phyloP scores from a whole-genome alignment of 2,888 invertebrate species.

The Macaria notata region DNA sequence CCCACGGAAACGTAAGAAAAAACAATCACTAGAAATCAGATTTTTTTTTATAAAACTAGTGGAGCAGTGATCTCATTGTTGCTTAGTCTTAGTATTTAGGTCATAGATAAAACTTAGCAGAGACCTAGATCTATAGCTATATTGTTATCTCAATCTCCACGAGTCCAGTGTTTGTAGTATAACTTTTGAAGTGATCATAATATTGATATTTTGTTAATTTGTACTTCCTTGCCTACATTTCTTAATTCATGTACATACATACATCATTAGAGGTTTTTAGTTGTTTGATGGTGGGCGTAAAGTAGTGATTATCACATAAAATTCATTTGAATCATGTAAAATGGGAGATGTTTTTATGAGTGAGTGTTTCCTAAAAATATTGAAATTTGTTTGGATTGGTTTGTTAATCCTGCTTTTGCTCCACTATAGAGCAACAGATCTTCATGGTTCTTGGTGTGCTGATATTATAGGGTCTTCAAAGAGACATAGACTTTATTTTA shows the following conservation, averaged over 20 bases:
- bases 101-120: slow-evolving; percentile 14
- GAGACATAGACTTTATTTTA: too few relatives aligned
- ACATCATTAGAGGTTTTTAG: too few relatives aligned
- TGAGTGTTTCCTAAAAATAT: slow-evolving; percentile 1
- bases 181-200: neutral
- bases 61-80: slow-evolving; percentile 24
- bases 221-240: neutral
- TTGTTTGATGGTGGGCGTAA: too few relatives aligned
- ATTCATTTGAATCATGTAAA: neutral
- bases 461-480: neutral
- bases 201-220: neutral
- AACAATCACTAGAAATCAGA: slow-evolving; percentile 1
- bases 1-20: neutral
- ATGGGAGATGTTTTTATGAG: slow-evolving; percentile 14
- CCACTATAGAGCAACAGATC: neutral
- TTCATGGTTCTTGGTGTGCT: neutral
- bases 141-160: neutral
- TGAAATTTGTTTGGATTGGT: too few relatives aligned
- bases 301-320: too few relatives aligned
- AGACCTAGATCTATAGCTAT: neutral
- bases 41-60: neutral
- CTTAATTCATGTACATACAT: neutral
- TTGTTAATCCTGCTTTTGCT: neutral
- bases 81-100: slow-evolving; percentile 21
- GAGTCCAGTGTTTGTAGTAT: neutral